Evolutionary conservation across 2,888 invertebrate species (phyloP).

Genomic region (Sepioteuthis lessoniana): DNA sequence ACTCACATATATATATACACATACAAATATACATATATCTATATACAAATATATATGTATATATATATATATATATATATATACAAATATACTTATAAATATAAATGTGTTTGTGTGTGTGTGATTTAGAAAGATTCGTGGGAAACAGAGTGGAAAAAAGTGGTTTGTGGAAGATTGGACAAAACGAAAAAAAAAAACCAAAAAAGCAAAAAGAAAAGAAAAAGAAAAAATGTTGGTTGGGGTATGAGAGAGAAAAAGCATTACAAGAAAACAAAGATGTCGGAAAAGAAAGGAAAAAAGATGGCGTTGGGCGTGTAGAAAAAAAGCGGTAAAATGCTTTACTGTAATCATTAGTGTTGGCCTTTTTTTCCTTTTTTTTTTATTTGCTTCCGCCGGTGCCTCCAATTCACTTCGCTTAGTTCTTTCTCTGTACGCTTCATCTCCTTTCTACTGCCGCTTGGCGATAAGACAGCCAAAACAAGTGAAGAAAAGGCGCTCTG

Average conservation of each 20-base stretch:
- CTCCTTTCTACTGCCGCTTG: slow-evolving; percentile 6
- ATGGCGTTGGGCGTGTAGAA: background rate
- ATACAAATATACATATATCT: too few species aligned
- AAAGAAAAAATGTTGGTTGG: too few species aligned
- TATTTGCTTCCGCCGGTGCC: background rate
- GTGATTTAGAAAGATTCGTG: background rate
- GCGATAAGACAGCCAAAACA: background rate
- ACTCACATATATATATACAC: too few species aligned
- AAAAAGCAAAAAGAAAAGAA: too few species aligned
- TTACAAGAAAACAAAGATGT: background rate
- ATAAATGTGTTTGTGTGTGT: too few species aligned
- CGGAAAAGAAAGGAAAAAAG: background rate
- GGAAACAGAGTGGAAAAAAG: background rate
- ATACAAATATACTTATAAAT: too few species aligned
- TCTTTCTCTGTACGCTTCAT: background rate
- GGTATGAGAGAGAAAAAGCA: too few species aligned
- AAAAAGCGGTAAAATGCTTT: background rate
- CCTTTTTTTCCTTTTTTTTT: background rate
- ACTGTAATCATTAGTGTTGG: background rate
- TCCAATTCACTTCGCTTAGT: background rate
- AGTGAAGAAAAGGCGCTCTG: background rate
- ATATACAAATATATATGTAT: too few species aligned
- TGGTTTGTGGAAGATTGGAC: background rate
- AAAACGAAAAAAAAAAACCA: background rate
- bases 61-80: too few species aligned